Evolutionary conservation across 2,888 invertebrate species (phyloP).

Genomic region (Drosophila rellima): DNA sequence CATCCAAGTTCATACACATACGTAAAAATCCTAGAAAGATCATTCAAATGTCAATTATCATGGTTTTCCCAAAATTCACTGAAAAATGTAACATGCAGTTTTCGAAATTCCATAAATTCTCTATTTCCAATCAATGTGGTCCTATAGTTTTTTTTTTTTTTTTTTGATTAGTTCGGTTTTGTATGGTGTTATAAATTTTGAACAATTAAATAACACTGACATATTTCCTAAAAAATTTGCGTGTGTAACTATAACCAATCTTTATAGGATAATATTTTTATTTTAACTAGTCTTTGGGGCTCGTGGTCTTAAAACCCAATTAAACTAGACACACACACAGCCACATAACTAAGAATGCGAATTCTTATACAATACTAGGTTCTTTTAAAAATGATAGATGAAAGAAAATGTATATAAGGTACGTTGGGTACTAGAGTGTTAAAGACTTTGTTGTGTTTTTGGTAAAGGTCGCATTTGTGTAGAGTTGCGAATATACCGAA

Average conservation of each 20-base stretch:
- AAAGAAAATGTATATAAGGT: slow-evolving; percentile 38
- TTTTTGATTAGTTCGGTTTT: too few species aligned
- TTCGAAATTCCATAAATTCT: slow-evolving; percentile 28
- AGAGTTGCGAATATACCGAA: slow-evolving; percentile 51
- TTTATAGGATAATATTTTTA: too few species aligned
- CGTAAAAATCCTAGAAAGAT: slow-evolving; percentile 54
- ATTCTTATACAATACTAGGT: slow-evolving; percentile 35
- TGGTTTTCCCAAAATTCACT: slow-evolving; percentile 32
- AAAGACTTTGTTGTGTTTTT: slow-evolving; percentile 29
- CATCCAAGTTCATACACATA: slow-evolving; percentile 65
- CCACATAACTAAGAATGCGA: slow-evolving; percentile 15
- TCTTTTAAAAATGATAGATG: slow-evolving; percentile 37
- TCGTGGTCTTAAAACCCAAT: background rate
- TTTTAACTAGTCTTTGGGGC: background rate
- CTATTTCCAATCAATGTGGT: slow-evolving; percentile 43
- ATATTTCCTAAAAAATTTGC: too few species aligned
- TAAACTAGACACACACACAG: slow-evolving; percentile 34
- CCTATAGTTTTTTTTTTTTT: too few species aligned
- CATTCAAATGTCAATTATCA: slow-evolving; percentile 25
- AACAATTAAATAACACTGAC: too few species aligned
- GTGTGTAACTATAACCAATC: too few species aligned
- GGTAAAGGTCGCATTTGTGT: slow-evolving; percentile 17
- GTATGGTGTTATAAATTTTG: too few species aligned
- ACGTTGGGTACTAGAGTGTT: slow-evolving; percentile 41
- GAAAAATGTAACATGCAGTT: slow-evolving; percentile 53